A percentile compares a stretch with the other conserved stretches of the same genome.
Evolutionary conservation across 2,113 vertebrate genomes (phyloP).

Genomic region (Albula goreensis): DNA sequence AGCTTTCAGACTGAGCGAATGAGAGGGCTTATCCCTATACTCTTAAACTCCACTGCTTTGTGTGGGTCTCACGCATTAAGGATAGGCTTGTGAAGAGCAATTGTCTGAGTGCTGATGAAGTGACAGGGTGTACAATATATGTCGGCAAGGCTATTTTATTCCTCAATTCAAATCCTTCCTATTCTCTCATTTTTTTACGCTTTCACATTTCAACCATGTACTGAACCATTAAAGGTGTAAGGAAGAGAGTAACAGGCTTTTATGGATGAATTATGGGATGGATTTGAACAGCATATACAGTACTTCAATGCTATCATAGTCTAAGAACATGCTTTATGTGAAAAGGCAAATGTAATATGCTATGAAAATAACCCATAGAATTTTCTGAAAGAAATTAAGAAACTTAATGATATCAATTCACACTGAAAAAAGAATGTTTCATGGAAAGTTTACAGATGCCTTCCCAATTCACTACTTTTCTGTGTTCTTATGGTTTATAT

Average conservation of each 20-base stretch:
- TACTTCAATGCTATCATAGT: constrained; percentile 38
- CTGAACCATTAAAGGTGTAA: constrained; percentile 72
- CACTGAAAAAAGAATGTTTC: constrained; percentile 56
- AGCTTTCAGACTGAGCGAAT: constrained; percentile 76
- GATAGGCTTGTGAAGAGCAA: constrained; percentile 79
- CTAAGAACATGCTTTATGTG: constrained; percentile 55
- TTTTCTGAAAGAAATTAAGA: constrained; percentile 46
- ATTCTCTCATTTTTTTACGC: constrained; percentile 43
- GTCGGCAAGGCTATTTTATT: constrained; percentile 76
- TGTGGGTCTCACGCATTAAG: constrained; percentile 80
- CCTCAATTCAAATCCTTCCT: constrained; percentile 63
- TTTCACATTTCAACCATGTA: constrained; percentile 76
- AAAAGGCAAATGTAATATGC: constrained; percentile 75
- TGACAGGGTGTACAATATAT: constrained; percentile 59
- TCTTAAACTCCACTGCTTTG: constrained; percentile 80
- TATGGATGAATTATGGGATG: constrained; percentile 76
- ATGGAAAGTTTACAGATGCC: constrained; percentile 54
- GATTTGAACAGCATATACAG: constrained; percentile 70
- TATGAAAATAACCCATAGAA: constrained; percentile 71
- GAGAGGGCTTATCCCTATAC: constrained; percentile 79
- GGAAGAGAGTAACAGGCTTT: constrained; percentile 75
- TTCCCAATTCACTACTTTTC: constrained; percentile 54
- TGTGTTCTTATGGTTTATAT: constrained; percentile 46
- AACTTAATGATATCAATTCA: constrained; percentile 70
- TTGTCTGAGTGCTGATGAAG: constrained; percentile 73